Base-by-base conservation (phyloP, 1,140 invertebrate species). In the Acromyrmex heyeri region DNA sequence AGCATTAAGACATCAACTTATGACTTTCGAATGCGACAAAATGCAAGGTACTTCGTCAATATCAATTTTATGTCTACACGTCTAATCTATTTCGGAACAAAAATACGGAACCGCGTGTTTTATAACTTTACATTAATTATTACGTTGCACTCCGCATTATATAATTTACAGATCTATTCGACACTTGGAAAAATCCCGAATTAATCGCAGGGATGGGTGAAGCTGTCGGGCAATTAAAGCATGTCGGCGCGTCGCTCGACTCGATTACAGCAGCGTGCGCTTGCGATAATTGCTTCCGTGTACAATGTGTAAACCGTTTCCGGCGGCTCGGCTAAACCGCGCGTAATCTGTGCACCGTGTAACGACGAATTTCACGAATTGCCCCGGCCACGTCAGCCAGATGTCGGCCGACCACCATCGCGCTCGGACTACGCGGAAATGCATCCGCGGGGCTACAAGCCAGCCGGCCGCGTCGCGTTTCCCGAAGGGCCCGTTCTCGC, bases 361-460 rank as follows among this genome's bases (percentile, higher is more conserved):
- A 79, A 79, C 79, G 79, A 83, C 79, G 69, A 83, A 83, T 83
- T 83, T 83, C 79, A 83, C 79, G 79, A 83, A 83, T 50, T 61
- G 79, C 79, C 55, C 79, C 79, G 79, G 79, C 62, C 79, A 61
- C 79, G 79, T 83, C 79, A 69, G 69, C 79, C 79, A 83, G 79
- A 83, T 83, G 79, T 83, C 79, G 79, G 27, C 27, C 50, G 79
- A 61, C 79, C 69, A 75, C 69, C 65, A 82, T 61, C 67, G 55
- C 44, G 67, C 53, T 75, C 69, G 8, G 27, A 61, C 67, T 16
- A 83, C 79, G 79, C 79, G 79, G 79, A 83, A 83, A 83, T 61
- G 55, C 55, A 75, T 62, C 38, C 79, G 27, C 18, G 67, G 34
- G 38, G 34, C 38, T 82, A 67, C 67, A 48, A 61, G 21, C 67